Conservation (phyloP, 2,888 invertebrate species). For the Spisula solida region DNA sequence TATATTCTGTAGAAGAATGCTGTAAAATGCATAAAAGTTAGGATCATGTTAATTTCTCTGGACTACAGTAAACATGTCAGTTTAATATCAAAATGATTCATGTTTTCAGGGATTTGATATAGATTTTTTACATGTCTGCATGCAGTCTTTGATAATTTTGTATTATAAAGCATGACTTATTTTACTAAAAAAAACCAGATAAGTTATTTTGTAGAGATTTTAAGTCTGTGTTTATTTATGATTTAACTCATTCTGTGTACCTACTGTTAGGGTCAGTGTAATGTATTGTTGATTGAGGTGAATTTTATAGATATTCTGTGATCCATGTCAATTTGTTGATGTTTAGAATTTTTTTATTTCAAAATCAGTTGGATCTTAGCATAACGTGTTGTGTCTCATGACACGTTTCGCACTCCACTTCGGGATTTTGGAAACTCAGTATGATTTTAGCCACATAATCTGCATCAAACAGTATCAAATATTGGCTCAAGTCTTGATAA, state of each 20-base stretch:
- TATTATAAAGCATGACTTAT: slow-evolving; percentile 22
- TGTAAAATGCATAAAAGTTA: too few relatives aligned
- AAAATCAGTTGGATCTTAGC: not conserved
- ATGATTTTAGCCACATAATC: not conserved
- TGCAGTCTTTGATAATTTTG: slow-evolving; percentile 21
- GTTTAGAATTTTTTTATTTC: not conserved
- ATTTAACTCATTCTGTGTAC: not conserved
- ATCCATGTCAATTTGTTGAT: not conserved
- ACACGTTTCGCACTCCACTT: too few relatives aligned
- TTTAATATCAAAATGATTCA: not conserved
- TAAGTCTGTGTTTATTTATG: slow-evolving; percentile 1
- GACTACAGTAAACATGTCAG: not conserved
- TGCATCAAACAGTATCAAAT: too few relatives aligned
- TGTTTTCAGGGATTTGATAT: slow-evolving; percentile 8
- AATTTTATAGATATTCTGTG: not conserved
- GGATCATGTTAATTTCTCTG: too few relatives aligned
- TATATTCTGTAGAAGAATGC: too few relatives aligned
- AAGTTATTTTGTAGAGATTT: slow-evolving; percentile 10
- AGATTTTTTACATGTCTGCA: slow-evolving; percentile 27
- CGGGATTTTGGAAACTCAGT: too few relatives aligned
- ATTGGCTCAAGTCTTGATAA: too few relatives aligned
- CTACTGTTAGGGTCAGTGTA: not conserved
- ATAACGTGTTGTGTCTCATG: too few relatives aligned
- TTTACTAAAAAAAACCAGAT: slow-evolving; percentile 6
- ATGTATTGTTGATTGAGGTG: not conserved